These are phyloP conservation scores for Phoeniculus purpureus DNA, from an alignment of 2,797 vertebrate genomes.

Conservation along the genomic window DNA sequence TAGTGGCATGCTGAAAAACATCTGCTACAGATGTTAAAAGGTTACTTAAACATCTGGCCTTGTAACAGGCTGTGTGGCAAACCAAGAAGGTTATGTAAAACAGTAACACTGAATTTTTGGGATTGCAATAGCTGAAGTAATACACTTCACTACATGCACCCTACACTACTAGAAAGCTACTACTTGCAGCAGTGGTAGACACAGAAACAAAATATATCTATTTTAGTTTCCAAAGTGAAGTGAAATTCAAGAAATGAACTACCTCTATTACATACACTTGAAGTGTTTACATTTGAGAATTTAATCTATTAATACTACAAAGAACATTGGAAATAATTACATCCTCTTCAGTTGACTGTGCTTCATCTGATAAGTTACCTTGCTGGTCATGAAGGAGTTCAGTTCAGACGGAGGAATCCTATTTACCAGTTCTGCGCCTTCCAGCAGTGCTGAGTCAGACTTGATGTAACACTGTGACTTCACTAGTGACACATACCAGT, in stretches of 20 bases:
- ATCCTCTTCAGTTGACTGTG: background rate
- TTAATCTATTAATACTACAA: background rate
- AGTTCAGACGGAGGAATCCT: conserved; percentile 89
- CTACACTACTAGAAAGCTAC: background rate
- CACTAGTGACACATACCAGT: conserved; percentile 93
- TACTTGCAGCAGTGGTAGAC: background rate
- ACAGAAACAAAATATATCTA: background rate
- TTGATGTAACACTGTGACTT: conserved; percentile 89
- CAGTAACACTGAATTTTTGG: background rate
- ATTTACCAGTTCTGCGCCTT: conserved; percentile 94
- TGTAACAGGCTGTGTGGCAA: background rate
- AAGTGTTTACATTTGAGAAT: background rate
- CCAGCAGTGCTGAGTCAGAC: conserved; percentile 88
- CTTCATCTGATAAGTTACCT: conserved; percentile 79
- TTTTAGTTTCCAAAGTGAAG: background rate
- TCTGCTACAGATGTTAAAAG: background rate
- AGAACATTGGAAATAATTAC: background rate
- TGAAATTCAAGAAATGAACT: background rate
- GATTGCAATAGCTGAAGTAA: background rate
- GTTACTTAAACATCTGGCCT: background rate
- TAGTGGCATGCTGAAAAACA: background rate
- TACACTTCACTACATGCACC: background rate
- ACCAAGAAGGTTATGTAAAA: background rate
- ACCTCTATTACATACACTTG: background rate
- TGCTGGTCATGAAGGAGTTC: conserved; percentile 85